Conservation (phyloP, 2,888 invertebrate genomes). For the Helleia helle region DNA sequence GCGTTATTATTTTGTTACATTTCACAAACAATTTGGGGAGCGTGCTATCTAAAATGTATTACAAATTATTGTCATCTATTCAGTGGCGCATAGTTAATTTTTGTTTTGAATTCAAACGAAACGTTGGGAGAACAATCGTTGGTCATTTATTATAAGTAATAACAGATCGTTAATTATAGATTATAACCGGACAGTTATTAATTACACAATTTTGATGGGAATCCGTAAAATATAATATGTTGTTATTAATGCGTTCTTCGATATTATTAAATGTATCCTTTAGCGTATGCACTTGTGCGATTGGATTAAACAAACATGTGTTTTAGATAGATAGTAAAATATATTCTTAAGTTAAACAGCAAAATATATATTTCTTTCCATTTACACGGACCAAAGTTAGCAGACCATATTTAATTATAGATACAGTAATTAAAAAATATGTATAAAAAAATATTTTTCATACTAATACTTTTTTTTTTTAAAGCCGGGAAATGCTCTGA, state of each 20-base stretch:
- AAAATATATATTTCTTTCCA: too few relatives aligned
- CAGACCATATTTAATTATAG: too few relatives aligned
- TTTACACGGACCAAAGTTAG: too few relatives aligned
- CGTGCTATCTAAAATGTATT: constrained; percentile 23
- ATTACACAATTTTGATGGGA: constrained; percentile 12
- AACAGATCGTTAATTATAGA: constrained; percentile 22
- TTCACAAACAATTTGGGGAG: constrained; percentile 30
- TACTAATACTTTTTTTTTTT: too few relatives aligned
- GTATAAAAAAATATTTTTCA: too few relatives aligned
- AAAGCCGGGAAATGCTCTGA: too few relatives aligned
- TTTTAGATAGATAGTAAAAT: background rate
- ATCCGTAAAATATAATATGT: constrained; percentile 7
- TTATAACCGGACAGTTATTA: constrained; percentile 15
- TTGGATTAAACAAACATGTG: too few relatives aligned
- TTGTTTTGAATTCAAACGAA: constrained; percentile 21
- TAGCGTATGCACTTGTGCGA: too few relatives aligned
- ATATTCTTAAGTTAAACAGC: too few relatives aligned
- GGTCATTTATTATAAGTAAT: constrained; percentile 20
- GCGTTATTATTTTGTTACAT: constrained; percentile 34
- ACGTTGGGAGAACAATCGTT: constrained; percentile 19
- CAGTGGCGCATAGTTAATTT: constrained; percentile 23
- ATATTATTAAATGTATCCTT: background rate
- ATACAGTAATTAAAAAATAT: too few relatives aligned
- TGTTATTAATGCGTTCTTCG: background rate
- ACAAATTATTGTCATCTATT: constrained; percentile 26